Conservation (phyloP, 2,797 vertebrate genomes). For the Brotula barbata region DNA sequence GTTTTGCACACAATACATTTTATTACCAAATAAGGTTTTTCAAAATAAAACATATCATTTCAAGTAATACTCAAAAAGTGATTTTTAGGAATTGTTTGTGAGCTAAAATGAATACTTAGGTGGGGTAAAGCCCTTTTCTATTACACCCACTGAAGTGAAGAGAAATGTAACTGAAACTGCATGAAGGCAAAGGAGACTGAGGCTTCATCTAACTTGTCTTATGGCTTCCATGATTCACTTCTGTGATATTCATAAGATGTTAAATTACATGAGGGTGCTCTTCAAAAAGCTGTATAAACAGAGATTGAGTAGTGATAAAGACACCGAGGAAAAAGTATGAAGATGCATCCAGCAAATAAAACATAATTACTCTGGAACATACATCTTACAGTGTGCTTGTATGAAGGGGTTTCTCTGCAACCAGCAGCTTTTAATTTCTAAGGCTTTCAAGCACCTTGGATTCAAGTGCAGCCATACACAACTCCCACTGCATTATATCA, state of each 20-base stretch:
- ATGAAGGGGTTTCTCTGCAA: conserved; percentile 39
- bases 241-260: not conserved
- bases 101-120: conserved; percentile 12
- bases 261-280: not conserved
- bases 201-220: conserved; percentile 4
- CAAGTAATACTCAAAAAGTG: conserved; percentile 49
- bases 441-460: conserved; percentile 71
- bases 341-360: not conserved
- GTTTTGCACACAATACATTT: conserved; percentile 55
- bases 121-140: conserved; percentile 49
- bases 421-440: conserved; percentile 74
- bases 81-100: not conserved
- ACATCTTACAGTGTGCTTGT: conserved; percentile 39
- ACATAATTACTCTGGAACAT: not conserved
- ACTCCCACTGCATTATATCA: conserved; percentile 41
- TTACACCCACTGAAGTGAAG: conserved; percentile 14
- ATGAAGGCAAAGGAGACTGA: conserved; percentile 7
- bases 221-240: conserved; percentile 6
- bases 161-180: conserved; percentile 23
- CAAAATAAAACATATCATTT: conserved; percentile 45
- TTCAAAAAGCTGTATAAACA: conserved; percentile 11
- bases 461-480: conserved; percentile 44
- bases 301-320: not conserved
- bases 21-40: conserved; percentile 53
- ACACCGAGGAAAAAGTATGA: not conserved